A percentile compares a stretch with the other conserved stretches of the same genome.
These are phyloP conservation scores for Salminus brasiliensis DNA, from an alignment of 2,113 vertebrate genomes.

Conservation along the genomic window DNA sequence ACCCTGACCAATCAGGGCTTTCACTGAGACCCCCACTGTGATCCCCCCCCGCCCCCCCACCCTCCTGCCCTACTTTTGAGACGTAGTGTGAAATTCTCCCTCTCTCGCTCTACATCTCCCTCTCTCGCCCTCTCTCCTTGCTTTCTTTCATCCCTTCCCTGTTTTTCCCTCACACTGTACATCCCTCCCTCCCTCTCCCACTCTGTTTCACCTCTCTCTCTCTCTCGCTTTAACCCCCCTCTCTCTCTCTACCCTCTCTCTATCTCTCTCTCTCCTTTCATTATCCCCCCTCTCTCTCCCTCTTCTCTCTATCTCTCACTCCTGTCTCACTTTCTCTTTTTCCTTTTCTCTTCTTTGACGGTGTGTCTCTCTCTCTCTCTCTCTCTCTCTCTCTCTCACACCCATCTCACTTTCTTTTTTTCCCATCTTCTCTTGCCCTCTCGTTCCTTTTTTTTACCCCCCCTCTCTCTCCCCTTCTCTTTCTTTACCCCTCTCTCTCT, in stretches of 20 bases:
- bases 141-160: background rate
- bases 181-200: background rate
- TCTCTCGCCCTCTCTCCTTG: slow-evolving; percentile 24
- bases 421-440: background rate
- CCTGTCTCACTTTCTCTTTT: too few relatives aligned
- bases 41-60: slow-evolving; percentile 71
- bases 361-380: background rate
- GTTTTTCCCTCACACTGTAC: background rate
- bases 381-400: background rate
- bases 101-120: slow-evolving; percentile 35
- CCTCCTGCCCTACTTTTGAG: slow-evolving; percentile 75
- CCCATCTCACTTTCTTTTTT: background rate
- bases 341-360: too few relatives aligned
- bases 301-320: background rate
- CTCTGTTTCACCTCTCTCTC: background rate
- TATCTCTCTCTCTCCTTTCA: background rate
- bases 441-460: too few relatives aligned
- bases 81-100: slow-evolving; percentile 69
- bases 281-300: background rate
- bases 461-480: too few relatives aligned
- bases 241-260: background rate
- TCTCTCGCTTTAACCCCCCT: background rate
- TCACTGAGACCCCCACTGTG: slow-evolving; percentile 48
- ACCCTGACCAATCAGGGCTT: slow-evolving; percentile 40
- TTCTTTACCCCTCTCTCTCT: too few relatives aligned